Evolutionary conservation across 2,888 invertebrate genomes (phyloP).

Genomic region (Pristionchus exspectatus): DNA sequence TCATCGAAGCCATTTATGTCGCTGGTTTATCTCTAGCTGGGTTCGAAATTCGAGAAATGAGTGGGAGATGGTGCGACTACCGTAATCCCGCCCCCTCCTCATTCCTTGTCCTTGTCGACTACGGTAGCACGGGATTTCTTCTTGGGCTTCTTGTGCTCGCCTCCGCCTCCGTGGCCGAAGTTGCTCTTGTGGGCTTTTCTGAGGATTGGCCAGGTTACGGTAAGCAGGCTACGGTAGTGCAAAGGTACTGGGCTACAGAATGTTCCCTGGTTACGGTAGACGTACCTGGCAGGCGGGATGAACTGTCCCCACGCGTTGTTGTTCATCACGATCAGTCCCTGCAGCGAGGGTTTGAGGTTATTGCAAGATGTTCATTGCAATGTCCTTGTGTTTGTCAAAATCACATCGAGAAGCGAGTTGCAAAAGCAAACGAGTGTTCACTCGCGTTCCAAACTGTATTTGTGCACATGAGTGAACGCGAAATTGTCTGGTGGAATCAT

Average conservation of each 20-base stretch:
- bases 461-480: too few relatives aligned
- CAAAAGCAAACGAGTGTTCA: too few relatives aligned
- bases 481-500: too few relatives aligned
- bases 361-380: background rate
- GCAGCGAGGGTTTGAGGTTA: background rate
- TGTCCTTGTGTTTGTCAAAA: too few relatives aligned
- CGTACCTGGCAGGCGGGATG: slow-evolving; percentile 29
- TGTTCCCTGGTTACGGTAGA: background rate
- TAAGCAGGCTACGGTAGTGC: too few relatives aligned
- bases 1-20: slow-evolving; percentile 12
- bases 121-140: slow-evolving; percentile 1
- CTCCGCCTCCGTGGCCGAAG: background rate
- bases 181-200: slow-evolving; percentile 29
- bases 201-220: background rate
- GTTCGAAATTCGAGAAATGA: slow-evolving; percentile 21
- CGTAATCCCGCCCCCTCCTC: background rate
- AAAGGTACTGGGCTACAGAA: too few relatives aligned
- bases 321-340: slow-evolving; percentile 52
- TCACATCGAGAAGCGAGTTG: too few relatives aligned
- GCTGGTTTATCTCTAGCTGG: background rate
- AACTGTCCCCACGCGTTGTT: slow-evolving; percentile 44
- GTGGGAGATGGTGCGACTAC: background rate
- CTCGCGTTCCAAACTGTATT: too few relatives aligned
- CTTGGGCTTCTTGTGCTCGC: background rate
- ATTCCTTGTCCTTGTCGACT: background rate